These are phyloP conservation scores for Hydroisotoma schaefferi DNA, from an alignment of 2,888 invertebrate genomes.

Conservation along the genomic window DNA sequence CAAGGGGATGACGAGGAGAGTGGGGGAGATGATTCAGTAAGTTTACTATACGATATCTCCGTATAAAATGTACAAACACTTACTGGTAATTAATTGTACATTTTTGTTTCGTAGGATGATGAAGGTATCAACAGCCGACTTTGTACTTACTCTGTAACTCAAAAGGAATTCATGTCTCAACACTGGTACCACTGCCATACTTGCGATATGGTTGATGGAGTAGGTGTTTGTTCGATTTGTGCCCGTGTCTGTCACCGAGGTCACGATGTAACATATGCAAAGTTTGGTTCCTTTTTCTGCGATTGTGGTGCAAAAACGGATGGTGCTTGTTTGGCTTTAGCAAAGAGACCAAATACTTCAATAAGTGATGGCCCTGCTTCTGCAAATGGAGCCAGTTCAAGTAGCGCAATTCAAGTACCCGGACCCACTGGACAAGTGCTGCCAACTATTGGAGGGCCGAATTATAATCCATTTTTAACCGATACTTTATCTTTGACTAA, in stretches of 20 bases:
- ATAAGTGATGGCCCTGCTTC: slow-evolving; percentile 16
- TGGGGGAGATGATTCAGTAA: slow-evolving; percentile 77
- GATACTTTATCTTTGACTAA: slow-evolving; percentile 6
- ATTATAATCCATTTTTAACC: slow-evolving; percentile 40
- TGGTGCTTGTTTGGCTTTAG: slow-evolving; percentile 62
- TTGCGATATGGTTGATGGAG: slow-evolving; percentile 96
- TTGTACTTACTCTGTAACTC: slow-evolving; percentile 94
- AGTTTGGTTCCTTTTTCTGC: slow-evolving; percentile 98
- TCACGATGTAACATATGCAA: slow-evolving; percentile 95
- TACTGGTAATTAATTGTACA: slow-evolving; percentile 12
- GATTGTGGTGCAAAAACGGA: slow-evolving; percentile 97
- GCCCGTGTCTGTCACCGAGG: slow-evolving; percentile 94
- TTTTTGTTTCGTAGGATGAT: slow-evolving; percentile 63
- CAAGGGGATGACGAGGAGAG: slow-evolving; percentile 79
- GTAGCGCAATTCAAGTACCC: background rate
- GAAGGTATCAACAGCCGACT: slow-evolving; percentile 85
- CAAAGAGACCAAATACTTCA: slow-evolving; percentile 27
- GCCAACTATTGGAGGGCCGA: slow-evolving; percentile 9
- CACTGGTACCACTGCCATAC: slow-evolving; percentile 99
- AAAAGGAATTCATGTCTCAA: slow-evolving; percentile 95
- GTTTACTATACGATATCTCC: too few relatives aligned
- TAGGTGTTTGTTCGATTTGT: slow-evolving; percentile 96
- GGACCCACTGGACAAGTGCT: background rate
- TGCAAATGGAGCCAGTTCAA: background rate
- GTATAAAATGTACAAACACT: background rate